Base-by-base conservation (phyloP, 1,140 invertebrate species). In the Leptonema lineaticorne region DNA sequence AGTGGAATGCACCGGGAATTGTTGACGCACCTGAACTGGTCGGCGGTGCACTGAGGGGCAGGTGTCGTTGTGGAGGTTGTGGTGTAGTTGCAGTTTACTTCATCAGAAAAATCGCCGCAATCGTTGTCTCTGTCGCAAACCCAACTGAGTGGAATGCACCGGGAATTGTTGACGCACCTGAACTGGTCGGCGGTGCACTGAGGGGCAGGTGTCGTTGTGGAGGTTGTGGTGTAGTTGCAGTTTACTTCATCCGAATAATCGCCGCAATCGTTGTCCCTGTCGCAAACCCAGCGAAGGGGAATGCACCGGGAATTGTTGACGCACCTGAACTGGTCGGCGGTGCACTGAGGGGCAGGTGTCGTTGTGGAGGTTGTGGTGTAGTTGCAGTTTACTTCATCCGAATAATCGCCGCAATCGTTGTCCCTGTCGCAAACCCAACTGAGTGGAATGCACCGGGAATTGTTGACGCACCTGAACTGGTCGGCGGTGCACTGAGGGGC, bases 1-100 rank as follows among this genome's bases (percentile, higher is more conserved):
- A 7, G 14, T 1, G 50, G 50, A 2, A 53, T 53, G 22, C 50
- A 53, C 7, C 88, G 77, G 1, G 18, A 7, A 22, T 26, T 53
- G 50, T 53, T 24, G 2, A 11, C 8, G 22, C 50, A 53, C 9
- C 4, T 14, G 22, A 53, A 53, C 20, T 53, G 22, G n/a, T 5
- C 20, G 3, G 1, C 9, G 7, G 8, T 7, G 22, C 50, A 53
- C 14, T 53, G 4, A 1, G 9, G 20, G 4, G 50, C 8, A 14
- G 11, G 9, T 4, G 37, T 41, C 1, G 37, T 41, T n/a, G n/a
- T n/a, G n/a, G n/a, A n/a, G n/a, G n/a, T n/a, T n/a, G n/a, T n/a
- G n/a, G n/a, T n/a, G n/a, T n/a, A n/a, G n/a, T 45, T 16, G 9
- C 50, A 53, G 20, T 26, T 53, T 1, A 53, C 9, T 24, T 53